phyloP scores from a whole-genome alignment of 2,888 invertebrate species.

The Sympetrum striolatum region DNA sequence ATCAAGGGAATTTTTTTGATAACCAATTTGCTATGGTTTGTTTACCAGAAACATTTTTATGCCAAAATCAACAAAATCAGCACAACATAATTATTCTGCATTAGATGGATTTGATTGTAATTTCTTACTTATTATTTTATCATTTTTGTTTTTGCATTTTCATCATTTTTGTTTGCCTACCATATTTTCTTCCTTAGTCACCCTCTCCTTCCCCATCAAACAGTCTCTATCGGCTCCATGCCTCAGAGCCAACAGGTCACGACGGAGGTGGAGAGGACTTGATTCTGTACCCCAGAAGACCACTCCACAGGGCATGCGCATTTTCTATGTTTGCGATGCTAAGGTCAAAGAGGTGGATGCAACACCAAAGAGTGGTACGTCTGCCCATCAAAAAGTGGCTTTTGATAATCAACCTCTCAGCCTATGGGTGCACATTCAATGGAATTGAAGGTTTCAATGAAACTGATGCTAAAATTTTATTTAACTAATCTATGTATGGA shows the following conservation, averaged over 20 bases:
- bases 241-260: background rate
- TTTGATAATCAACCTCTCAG: too few relatives aligned
- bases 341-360: constrained; percentile 58
- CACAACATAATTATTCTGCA: too few relatives aligned
- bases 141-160: background rate
- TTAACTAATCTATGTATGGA: too few relatives aligned
- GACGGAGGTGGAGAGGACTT: background rate
- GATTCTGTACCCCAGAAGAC: constrained; percentile 72
- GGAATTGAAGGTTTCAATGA: too few relatives aligned
- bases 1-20: too few relatives aligned
- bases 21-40: background rate
- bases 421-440: too few relatives aligned
- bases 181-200: background rate
- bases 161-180: background rate
- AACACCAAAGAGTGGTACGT: background rate
- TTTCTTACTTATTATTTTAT: background rate
- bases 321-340: constrained; percentile 88
- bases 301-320: constrained; percentile 83
- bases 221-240: background rate
- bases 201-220: background rate
- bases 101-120: background rate
- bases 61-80: background rate
- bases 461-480: too few relatives aligned
- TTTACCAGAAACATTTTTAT: background rate
- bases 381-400: background rate